Evolutionary conservation across 2,797 vertebrate species (phyloP), one percentile per base, ranked within the genome.

Genomic region (Avahi laniger): DNA sequence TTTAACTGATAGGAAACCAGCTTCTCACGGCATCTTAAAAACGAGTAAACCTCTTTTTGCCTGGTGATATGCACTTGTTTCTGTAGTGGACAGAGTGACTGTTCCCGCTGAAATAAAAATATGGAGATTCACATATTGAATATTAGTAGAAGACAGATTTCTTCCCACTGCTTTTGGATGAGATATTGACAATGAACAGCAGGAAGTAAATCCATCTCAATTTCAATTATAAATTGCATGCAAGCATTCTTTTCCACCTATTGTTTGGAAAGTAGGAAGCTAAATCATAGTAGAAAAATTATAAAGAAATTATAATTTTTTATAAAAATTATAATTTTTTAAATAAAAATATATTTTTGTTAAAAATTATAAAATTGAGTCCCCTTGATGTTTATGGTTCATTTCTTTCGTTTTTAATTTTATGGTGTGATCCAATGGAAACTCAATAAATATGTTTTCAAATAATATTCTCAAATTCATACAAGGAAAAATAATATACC

Each of bases 91-190:
- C 90, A 81, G 63, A 94, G 35, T 61, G 70, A 65, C n/a, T 96
- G 93, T 67, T 93, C 70, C 92, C 87, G 94, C 90, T 91, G 93
- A 93, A 97, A 96, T 75, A 94, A 97, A 94, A 73, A 93, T 93
- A 96, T 7, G 59, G 89, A 95, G 81, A 84, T 87, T 86, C 59
- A 78, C 76, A 95, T 96, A 97, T 85, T 93, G 92, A 98, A 96
- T 93, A 83, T 97, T 97, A 97, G 91, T 81, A 72, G 48, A 95
- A 97, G 76, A 72, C 92, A 98, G 93, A 96, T 94, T 95, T 98
- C 93, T 96, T 96, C 85, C 90, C 11, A 30, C 48, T 97, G 91
- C 14, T 98, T 96, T 94, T 97, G 92, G 80, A 79, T 89, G 92
- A 95, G 95, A 80, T 41, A 52, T 26, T 94, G 96, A 92, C 91